Base-by-base conservation (phyloP, 2,888 invertebrate genomes). In the Acholoe squamosa region DNA sequence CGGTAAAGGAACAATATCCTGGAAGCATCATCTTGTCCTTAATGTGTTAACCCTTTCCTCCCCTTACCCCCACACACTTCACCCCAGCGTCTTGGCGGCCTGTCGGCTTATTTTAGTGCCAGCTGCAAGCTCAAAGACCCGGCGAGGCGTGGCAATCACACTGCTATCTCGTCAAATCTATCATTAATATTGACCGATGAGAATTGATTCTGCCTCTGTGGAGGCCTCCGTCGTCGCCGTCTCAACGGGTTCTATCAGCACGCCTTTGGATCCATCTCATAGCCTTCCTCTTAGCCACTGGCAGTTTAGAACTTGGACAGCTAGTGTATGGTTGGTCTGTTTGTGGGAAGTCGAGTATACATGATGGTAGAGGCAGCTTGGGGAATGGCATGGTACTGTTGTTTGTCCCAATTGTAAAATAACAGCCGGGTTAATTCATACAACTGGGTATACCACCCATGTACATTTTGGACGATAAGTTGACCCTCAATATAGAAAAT, bases 131-230 rank as follows among this genome's bases (percentile, higher is more conserved):
- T 71, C 71, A 71, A 71, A 71, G 71, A 28, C 28, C 5, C 71
- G 14, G 71, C 71, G 14, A 28, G 31, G 71, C 71, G 71, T 28
- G 71, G 5, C 31, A 71, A 71, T 71, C 71, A 28, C n/a, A 25
- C 28, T 28, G 71, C 71, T 71, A 71, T 71, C 71, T 28, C 71
- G 71, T 71, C 71, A 71, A 71, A 71, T 71, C 71, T 71, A 28
- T 71, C 71, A 71, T 71, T 71, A 71, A 71, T 71, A 71, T 71
- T 28, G 71, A 71, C 71, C 31, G 71, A 1, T 0, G 71, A n/a
- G 28, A 28, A 71, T 71, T n/a, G 71, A 71, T 25, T 28, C 25
- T 14, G 14, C 71, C 71, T 28, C 61, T n/a, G 7, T 3, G 61
- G 61, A 61, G 14, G 61, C 5, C 43, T 43, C 43, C 43, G 43